Evolutionary conservation across 2,888 invertebrate genomes (phyloP).

Genomic region (Lacanobia oleracea): DNA sequence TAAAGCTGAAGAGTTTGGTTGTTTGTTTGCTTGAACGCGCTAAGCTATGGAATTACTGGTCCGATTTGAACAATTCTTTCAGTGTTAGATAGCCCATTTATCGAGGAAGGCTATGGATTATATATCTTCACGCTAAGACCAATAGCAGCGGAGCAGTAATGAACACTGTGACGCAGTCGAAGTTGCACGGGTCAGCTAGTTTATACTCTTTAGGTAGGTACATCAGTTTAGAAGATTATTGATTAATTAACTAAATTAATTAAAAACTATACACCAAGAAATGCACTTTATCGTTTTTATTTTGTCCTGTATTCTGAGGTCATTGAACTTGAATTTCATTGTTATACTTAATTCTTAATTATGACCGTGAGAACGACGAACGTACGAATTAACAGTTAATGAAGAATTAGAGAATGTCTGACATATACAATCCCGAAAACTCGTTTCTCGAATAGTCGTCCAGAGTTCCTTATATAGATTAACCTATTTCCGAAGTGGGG

Average conservation of each 20-base stretch:
- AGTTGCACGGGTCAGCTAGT: too few relatives aligned
- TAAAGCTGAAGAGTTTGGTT: too few relatives aligned
- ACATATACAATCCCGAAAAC: background rate
- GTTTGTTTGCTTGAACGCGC: too few relatives aligned
- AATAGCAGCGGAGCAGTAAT: too few relatives aligned
- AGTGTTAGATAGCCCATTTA: too few relatives aligned
- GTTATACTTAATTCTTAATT: constrained; percentile 23
- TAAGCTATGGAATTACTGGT: too few relatives aligned
- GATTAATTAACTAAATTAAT: background rate
- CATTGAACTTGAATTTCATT: constrained; percentile 40
- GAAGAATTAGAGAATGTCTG: constrained; percentile 6
- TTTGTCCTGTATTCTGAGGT: constrained; percentile 16
- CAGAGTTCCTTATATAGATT: background rate
- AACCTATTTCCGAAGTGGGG: background rate
- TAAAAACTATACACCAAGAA: background rate
- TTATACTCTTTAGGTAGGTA: too few relatives aligned
- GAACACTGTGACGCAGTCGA: too few relatives aligned
- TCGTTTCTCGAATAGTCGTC: background rate
- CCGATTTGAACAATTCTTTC: too few relatives aligned
- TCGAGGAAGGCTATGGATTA: too few relatives aligned
- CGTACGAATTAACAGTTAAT: constrained; percentile 34
- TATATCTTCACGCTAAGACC: too few relatives aligned
- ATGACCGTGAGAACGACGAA: constrained; percentile 34
- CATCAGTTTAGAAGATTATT: too few relatives aligned
- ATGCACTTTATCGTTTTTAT: constrained; percentile 15